Percentiles rank a stretch among this genome's conserved stretches.
Conservation (phyloP, 2,797 vertebrate genomes). For the Clarias laeviceps region DNA sequence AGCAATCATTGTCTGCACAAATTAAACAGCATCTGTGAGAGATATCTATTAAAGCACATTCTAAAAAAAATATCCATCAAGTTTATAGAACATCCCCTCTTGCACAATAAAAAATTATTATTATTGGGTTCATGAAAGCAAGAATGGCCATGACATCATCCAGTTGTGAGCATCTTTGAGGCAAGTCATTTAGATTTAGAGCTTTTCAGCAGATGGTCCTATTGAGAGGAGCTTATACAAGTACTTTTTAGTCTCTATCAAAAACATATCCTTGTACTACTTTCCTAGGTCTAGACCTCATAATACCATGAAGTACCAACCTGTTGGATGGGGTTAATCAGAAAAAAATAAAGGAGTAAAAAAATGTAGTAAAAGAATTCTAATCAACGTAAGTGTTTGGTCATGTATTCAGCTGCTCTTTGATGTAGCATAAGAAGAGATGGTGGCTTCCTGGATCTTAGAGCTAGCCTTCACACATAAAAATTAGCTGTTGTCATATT, state of each 20-base stretch:
- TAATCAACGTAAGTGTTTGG: background rate
- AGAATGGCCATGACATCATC: background rate
- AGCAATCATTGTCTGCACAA: background rate
- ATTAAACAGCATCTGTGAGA: background rate
- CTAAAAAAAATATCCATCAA: background rate
- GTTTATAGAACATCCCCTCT: background rate
- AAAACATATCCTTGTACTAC: background rate
- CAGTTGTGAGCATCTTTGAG: background rate
- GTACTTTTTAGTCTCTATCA: background rate
- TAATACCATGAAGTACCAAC: background rate
- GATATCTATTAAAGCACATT: background rate
- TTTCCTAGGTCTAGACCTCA: background rate
- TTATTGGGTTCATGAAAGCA: background rate
- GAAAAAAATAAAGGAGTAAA: background rate
- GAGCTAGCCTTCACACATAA: background rate
- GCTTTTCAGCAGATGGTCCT: background rate
- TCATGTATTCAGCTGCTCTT: background rate
- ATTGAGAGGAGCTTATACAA: background rate
- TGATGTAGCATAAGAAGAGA: background rate
- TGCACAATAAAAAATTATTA: background rate
- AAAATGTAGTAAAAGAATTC: background rate
- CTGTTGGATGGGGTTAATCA: background rate
- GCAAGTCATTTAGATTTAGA: background rate
- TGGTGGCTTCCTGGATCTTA: background rate
- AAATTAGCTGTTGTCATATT: background rate